Base-by-base conservation (phyloP, 1,140 invertebrate species). In the Calliphora vicina region DNA sequence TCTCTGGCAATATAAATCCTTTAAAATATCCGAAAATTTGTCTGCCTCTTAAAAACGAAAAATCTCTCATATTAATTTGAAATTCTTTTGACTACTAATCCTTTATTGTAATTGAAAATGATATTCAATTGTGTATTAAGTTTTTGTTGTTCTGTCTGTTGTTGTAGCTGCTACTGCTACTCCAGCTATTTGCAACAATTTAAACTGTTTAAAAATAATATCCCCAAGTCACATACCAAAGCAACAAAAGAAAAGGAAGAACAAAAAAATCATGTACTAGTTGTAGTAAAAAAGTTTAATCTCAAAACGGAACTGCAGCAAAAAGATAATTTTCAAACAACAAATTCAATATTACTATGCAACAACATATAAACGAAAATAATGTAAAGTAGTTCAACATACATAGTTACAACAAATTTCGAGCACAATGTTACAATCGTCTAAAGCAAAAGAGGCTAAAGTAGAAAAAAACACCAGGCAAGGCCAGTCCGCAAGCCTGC, bases 41-140 rank as follows among this genome's bases (percentile, higher is more conserved):
- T 20, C 20, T 67, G 61, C 61, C 61, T 23, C n/a, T 9, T 8
- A 23, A 1, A 8, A 17, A 23, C 61, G n/a, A 67, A 23, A 20
- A 25, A 23, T n/a, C 15, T 5, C 50, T 57, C 15, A n/a, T 57
- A 57, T 57, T 57, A 67, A 67, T 67, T 20, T 67, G n/a, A 20
- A 67, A 67, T 20, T 25, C 61, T 67, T 67, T 67, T 67, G 61
- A 67, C 61, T 67, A 23, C 61, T 67, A 67, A 67, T 67, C 61
- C 61, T 67, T 67, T 67, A 67, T 67, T 67, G n/a, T 67, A 67
- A 67, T 67, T 67, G 61, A 67, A 67, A 67, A 67, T 67, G 61
- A 67, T 67, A 67, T 67, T 67, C 61, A 67, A 67, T 67, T 67
- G 61, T 67, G 61, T 23, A 23, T 67, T 67, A 23, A 23, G n/a